Evolutionary conservation across 2,113 vertebrate species (phyloP), one percentile per base, ranked within the genome.

Genomic region (Spea bombifrons): DNA sequence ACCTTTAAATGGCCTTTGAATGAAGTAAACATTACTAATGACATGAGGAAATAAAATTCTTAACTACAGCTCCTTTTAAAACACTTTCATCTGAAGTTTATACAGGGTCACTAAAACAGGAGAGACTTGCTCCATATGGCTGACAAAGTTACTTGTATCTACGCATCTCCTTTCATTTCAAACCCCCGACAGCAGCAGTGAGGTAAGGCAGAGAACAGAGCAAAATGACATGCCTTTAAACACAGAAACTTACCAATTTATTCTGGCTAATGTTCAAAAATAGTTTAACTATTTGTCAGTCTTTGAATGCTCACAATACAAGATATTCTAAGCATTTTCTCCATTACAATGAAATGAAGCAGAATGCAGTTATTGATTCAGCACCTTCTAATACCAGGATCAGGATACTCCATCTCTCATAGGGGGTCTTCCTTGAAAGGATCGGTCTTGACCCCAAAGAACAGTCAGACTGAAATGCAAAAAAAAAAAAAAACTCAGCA

Each of bases 21-120:
- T 46, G 49, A 30, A 78, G 76, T 59, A 63, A 30, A 17, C 47
- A 52, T n/a, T 12, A 72, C 67, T 64, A 71, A 71, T 71, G 67
- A 79, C 76, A 79, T 57, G 70, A 73, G 49, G 49, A 79, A 79
- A 79, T 79, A 79, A 79, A 73, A 76, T 73, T 72, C 3, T 50
- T 73, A 66, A 79, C 71, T 66, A 73, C 70, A 73, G 49, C 30
- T 79, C 30, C 30, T 45, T 79, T 79, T 57, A 79, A 79, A 79
- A 79, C 70, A 79, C 48, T 79, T 72, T 61, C 45, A 44, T 65
- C 68, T 71, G 52, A 57, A 52, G 65, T 52, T 71, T 79, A 8
- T 79, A 72, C 69, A 72, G 66, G 63, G n/a, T 71, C 55, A 70
- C 46, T 66, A 53, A 43, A 73, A 73, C 7, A 15, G 57, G 76